Conservation (phyloP, 2,888 invertebrate genomes). For the Pristionchus maxplancki region DNA sequence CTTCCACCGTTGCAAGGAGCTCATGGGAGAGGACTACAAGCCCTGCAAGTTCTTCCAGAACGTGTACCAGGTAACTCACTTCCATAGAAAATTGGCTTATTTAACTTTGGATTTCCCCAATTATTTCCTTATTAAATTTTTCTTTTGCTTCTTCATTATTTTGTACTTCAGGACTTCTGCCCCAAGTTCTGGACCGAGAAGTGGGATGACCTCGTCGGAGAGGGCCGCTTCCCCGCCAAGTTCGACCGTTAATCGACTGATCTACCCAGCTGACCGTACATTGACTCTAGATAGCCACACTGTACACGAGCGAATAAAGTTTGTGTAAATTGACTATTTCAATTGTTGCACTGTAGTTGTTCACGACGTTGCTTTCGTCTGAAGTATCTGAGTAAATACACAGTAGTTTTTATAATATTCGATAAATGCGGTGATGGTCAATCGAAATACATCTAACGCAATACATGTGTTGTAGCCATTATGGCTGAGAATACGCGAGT, state of each 20-base stretch:
- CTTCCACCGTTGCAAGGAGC: constrained; percentile 76
- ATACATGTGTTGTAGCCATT: not conserved
- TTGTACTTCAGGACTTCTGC: constrained; percentile 71
- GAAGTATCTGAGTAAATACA: constrained; percentile 1
- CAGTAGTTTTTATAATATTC: constrained; percentile 15
- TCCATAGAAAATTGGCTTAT: not conserved
- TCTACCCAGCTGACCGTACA: constrained; percentile 28
- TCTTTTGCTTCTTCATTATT: not conserved
- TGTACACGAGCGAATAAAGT: constrained; percentile 50
- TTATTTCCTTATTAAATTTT: not conserved
- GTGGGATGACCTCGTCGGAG: constrained; percentile 77
- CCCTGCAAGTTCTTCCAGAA: constrained; percentile 78
- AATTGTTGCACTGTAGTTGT: constrained; percentile 12
- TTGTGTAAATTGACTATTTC: constrained; percentile 38
- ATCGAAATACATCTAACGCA: not conserved
- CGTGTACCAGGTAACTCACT: constrained; percentile 75
- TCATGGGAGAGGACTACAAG: constrained; percentile 77
- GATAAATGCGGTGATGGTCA: not conserved
- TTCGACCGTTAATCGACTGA: constrained; percentile 75
- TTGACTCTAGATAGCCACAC: constrained; percentile 41
- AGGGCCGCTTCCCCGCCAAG: constrained; percentile 77
- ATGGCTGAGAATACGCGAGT: constrained; percentile 73
- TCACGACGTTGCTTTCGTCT: constrained; percentile 45
- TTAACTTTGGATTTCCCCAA: not conserved
- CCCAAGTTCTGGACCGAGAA: constrained; percentile 77